Conservation (phyloP, 1,140 invertebrate genomes). For the Drosophila nannoptera region DNA sequence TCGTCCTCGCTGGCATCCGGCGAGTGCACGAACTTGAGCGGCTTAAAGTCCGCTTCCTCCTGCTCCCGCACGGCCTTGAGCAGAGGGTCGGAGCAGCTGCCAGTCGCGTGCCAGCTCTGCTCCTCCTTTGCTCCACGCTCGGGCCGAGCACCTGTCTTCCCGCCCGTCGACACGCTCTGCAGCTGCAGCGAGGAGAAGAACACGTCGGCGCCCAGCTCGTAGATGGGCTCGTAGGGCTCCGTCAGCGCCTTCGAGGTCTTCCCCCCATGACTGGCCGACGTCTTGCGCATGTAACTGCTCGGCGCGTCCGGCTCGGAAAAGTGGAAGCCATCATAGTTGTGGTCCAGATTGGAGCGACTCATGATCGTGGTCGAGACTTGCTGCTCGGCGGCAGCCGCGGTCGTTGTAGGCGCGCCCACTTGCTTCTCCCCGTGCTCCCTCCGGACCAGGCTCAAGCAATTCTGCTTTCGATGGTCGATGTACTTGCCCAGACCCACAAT, state of each 20-base stretch:
- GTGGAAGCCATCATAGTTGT: constrained; percentile 63
- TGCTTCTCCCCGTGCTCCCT: constrained; percentile 18
- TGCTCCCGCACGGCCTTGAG: constrained; percentile 82
- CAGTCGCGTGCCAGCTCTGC: constrained; percentile 35
- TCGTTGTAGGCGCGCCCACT: constrained; percentile 2
- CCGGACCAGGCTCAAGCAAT: constrained; percentile 79
- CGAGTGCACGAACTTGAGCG: constrained; percentile 64
- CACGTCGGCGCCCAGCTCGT: constrained; percentile 86
- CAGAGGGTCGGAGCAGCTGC: constrained; percentile 79
- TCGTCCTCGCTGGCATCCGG: constrained; percentile 79
- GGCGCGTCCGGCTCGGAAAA: constrained; percentile 79
- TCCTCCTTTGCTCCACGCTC: constrained; percentile 34
- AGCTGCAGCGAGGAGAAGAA: constrained; percentile 92
- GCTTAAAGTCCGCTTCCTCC: constrained; percentile 78
- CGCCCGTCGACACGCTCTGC: constrained; percentile 84
- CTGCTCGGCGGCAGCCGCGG: constrained; percentile 33
- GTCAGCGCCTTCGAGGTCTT: constrained; percentile 66
- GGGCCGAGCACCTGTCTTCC: constrained; percentile 73
- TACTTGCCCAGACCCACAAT: constrained; percentile 90
- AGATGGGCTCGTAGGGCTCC: constrained; percentile 74
- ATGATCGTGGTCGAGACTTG: constrained; percentile 52
- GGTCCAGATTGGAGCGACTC: constrained; percentile 44
- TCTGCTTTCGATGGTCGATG: constrained; percentile 86
- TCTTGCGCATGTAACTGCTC: constrained; percentile 56
- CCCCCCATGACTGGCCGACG: constrained; percentile 58